These are phyloP conservation scores for Rhabdophis nuchalis DNA, from an alignment of 2,797 vertebrate genomes.

Conservation along the genomic window DNA sequence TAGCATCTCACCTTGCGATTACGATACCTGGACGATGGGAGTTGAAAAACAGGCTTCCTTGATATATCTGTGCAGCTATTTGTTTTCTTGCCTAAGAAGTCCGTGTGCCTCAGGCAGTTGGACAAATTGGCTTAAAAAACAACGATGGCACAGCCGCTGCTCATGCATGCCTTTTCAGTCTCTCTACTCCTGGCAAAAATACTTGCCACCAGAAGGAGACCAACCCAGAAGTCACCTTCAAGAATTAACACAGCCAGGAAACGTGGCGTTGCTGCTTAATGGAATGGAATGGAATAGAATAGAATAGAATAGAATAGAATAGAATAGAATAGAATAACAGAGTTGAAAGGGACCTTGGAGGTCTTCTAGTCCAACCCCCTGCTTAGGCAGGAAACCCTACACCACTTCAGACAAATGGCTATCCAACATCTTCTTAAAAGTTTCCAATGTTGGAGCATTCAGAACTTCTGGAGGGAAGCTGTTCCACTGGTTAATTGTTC, in stretches of 20 bases:
- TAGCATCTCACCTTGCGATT: background rate
- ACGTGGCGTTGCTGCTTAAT: too few species aligned
- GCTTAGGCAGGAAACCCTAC: too few species aligned
- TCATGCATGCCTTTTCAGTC: background rate
- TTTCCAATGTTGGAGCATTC: too few species aligned
- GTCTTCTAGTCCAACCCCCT: too few species aligned
- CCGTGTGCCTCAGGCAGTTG: background rate
- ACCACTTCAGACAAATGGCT: too few species aligned
- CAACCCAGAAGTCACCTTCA: background rate
- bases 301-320: too few species aligned
- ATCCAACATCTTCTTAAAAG: too few species aligned
- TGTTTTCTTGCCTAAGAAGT: background rate
- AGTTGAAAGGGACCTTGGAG: too few species aligned
- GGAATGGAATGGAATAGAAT: too few species aligned
- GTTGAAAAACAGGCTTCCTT: background rate
- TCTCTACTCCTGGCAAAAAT: background rate
- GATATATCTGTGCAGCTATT: background rate
- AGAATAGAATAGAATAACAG: too few species aligned
- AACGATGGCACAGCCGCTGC: background rate
- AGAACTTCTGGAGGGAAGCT: too few species aligned
- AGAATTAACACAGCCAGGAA: background rate
- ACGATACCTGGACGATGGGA: background rate
- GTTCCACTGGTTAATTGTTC: too few species aligned
- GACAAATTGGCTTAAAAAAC: background rate
- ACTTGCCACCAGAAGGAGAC: background rate